Conservation (phyloP, 37 sponge, comb jelly and placozoan genomes). For the Lycopodina hypogea region DNA sequence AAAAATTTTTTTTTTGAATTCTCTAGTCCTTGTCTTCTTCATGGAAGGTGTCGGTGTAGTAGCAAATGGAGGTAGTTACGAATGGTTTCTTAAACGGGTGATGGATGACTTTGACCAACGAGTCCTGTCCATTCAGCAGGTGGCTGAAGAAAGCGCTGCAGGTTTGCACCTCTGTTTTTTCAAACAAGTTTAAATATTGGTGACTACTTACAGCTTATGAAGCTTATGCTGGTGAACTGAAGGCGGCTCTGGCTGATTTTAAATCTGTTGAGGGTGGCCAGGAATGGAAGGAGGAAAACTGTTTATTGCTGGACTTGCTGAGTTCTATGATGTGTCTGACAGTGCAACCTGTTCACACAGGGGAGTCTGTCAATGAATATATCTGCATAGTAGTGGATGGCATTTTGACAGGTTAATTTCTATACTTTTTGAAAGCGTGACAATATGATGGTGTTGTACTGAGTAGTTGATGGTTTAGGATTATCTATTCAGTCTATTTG, state of each 20-base stretch:
- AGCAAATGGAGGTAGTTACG: slow-evolving; percentile 3
- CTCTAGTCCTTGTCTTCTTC: too few species aligned
- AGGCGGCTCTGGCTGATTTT: slow-evolving; percentile 3
- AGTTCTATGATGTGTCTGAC: slow-evolving; percentile 33
- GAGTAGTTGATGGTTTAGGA: neutral
- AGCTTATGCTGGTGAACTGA: slow-evolving; percentile 19
- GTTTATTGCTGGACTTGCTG: neutral
- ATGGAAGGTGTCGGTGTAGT: too few species aligned
- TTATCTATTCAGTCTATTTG: neutral
- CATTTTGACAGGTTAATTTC: slow-evolving; percentile 23
- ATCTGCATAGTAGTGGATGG: slow-evolving; percentile 39
- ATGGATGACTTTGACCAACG: slow-evolving; percentile 25
- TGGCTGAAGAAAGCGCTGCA: slow-evolving; percentile 32
- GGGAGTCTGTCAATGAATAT: neutral
- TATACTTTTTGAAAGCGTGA: too few species aligned
- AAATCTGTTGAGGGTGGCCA: neutral
- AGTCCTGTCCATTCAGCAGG: slow-evolving; percentile 20
- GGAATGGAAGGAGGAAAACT: neutral
- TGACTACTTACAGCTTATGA: slow-evolving; percentile 10
- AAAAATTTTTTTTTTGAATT: too few species aligned
- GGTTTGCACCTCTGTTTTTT: neutral
- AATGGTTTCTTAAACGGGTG: slow-evolving; percentile 10
- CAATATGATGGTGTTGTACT: neutral
- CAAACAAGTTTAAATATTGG: neutral
- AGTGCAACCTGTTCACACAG: neutral